Percentiles rank a stretch among this genome's conserved stretches.
Evolutionary conservation across 2,113 vertebrate species (phyloP).

Genomic region (Dasyornis broadbenti): DNA sequence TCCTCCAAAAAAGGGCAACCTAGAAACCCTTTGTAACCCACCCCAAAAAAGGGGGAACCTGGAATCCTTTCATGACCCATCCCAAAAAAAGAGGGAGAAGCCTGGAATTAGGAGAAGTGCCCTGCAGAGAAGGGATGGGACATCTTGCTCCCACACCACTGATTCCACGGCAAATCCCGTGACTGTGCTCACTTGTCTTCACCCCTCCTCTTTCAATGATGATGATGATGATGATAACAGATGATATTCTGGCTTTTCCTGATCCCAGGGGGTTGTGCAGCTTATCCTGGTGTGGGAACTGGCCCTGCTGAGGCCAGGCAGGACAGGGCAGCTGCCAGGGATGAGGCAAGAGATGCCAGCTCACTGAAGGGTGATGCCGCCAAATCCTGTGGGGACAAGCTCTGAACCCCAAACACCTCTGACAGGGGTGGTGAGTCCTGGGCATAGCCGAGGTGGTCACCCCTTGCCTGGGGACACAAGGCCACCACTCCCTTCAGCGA

Average conservation of each 20-base stretch:
- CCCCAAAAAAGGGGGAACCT: neutral
- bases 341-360: neutral
- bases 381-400: neutral
- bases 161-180: neutral
- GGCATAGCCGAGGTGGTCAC: fast-evolving
- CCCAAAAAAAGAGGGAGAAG: neutral
- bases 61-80: too few species aligned
- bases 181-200: neutral
- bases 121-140: neutral
- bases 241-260: neutral
- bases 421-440: fast-evolving
- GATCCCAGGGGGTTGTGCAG: fast-evolving
- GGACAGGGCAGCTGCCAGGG: neutral
- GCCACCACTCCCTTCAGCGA: neutral
- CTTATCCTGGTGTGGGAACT: too few species aligned
- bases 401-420: neutral
- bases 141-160: fast-evolving
- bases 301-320: fast-evolving
- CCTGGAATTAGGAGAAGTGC: neutral
- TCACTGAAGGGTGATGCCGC: neutral
- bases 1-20: neutral
- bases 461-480: fast-evolving
- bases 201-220: too few species aligned
- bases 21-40: neutral
- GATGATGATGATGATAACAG: neutral